Evolutionary conservation across 2,113 vertebrate species (phyloP), one percentile per base, ranked within the genome.

Genomic region (Nematolebias whitei): DNA sequence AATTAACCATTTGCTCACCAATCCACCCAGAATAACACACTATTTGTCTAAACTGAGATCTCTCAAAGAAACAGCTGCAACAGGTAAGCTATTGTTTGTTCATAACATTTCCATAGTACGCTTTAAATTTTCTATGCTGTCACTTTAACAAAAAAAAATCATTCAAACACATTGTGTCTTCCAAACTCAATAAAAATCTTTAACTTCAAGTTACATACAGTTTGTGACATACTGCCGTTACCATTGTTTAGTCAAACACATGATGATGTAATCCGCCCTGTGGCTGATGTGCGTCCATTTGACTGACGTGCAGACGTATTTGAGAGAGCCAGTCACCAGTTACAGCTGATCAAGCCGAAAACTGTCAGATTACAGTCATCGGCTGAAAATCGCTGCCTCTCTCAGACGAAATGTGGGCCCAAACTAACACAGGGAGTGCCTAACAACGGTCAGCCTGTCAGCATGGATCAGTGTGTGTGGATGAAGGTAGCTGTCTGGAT

Each of bases 401-500:
- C 38, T 11, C 19, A 38, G 35, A 63, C 14, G 48, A n/a, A 52
- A 12, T 8, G 18, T 35, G 50, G 44, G 16, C 54, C 35, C 29
- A 71, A 76, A 74, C 56, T 35, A 68, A 65, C 48, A 18, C 9
- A 67, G 64, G 59, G 71, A 67, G 44, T 38, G 35, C 56, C 64
- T 76, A 55, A 58, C 50, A 64, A 66, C 63, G 60, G 73, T 68
- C 62, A 44, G 57, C 35, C 70, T 78, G 75, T 86, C 76, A 66
- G 74, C 18, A 57, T 22, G 39, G 20, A 63, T 87, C 77, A 76
- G 68, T 76, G 45, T 84, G 71, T 59, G 35, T 62, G 71, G 53
- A 78, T 63, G 63, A 61, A 77, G 75, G 74, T 63, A 80, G 74
- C 60, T 83, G 68, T 83, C 72, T 78, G 68, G 52, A 59, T 82